Conservation (phyloP, 1,140 invertebrate genomes). For the Lysiphlebus fabarum region DNA sequence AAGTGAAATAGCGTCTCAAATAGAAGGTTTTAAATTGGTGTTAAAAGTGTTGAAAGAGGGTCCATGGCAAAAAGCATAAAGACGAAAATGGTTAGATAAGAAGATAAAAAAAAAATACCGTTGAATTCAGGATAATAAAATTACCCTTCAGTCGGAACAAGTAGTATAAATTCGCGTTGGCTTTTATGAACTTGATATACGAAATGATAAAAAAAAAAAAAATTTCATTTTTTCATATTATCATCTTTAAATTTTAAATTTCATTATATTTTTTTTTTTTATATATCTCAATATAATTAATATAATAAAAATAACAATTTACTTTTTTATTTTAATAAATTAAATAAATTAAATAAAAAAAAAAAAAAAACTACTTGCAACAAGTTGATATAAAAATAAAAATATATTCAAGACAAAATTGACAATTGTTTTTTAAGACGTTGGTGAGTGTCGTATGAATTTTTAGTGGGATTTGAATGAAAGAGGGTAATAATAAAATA, state of each 20-base stretch:
- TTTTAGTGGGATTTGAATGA: not conserved
- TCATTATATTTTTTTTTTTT: not conserved
- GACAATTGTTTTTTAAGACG: slow-evolving; percentile 12
- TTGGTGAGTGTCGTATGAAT: slow-evolving; percentile 13
- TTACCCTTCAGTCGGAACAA: slow-evolving; percentile 36
- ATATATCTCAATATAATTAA: not conserved
- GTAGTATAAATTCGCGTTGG: not conserved
- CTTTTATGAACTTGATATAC: too few relatives aligned
- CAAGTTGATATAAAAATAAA: not conserved
- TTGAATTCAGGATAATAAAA: slow-evolving; percentile 40
- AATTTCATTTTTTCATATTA: not conserved
- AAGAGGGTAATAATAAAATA: not conserved
- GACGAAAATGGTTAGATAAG: slow-evolving; percentile 7
- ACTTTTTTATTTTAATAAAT: not conserved
- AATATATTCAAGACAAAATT: slow-evolving; percentile 4
- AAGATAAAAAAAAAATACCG: slow-evolving; percentile 12
- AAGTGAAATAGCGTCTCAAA: slow-evolving; percentile 33
- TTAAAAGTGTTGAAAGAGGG: slow-evolving; percentile 5
- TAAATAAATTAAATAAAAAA: not conserved
- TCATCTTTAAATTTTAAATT: not conserved
- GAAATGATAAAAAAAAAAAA: too few relatives aligned
- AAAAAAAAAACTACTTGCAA: not conserved
- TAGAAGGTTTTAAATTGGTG: slow-evolving; percentile 8
- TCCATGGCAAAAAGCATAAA: slow-evolving; percentile 7
- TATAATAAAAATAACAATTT: not conserved